These are phyloP conservation scores for Etheostoma cragini DNA, from an alignment of 2,113 vertebrate genomes.

Conservation along the genomic window DNA sequence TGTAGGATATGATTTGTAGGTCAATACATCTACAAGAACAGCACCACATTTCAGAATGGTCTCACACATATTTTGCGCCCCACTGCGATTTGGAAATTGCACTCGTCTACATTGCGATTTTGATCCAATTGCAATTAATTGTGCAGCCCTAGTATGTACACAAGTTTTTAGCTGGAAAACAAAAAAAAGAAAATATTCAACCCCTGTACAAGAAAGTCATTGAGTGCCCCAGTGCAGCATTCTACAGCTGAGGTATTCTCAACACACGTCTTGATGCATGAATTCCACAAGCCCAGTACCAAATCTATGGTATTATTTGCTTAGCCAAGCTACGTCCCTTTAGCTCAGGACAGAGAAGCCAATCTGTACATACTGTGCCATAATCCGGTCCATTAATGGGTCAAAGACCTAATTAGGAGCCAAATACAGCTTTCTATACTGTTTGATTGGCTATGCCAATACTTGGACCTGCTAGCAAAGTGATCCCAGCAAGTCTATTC, in stretches of 20 bases:
- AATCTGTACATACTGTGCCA: slow-evolving; percentile 38
- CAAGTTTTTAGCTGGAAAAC: background rate
- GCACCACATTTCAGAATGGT: no score
- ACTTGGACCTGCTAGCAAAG: slow-evolving; percentile 57
- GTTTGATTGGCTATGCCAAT: slow-evolving; percentile 53
- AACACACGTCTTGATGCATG: slow-evolving; percentile 13
- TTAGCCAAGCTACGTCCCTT: slow-evolving; percentile 40
- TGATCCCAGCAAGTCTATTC: slow-evolving; percentile 59
- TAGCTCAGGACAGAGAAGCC: slow-evolving; percentile 15
- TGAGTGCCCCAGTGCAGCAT: background rate
- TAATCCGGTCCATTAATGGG: slow-evolving; percentile 50
- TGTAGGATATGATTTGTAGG: no score
- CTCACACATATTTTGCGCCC: no score
- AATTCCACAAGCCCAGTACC: slow-evolving; percentile 33
- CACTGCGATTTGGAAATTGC: no score
- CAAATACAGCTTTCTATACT: slow-evolving; percentile 45
- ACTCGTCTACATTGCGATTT: no score
- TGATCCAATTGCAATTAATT: no score
- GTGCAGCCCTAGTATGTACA: no score
- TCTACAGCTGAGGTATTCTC: background rate
- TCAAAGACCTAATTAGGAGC: slow-evolving; percentile 67
- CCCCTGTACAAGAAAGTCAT: background rate
- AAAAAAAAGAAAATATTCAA: background rate
- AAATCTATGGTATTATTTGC: slow-evolving; percentile 52
- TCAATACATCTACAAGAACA: no score